Percentiles rank a stretch among this genome's conserved stretches.
These are phyloP conservation scores for Chrysemys picta DNA, from an alignment of 2,113 vertebrate genomes.

Conservation along the genomic window DNA sequence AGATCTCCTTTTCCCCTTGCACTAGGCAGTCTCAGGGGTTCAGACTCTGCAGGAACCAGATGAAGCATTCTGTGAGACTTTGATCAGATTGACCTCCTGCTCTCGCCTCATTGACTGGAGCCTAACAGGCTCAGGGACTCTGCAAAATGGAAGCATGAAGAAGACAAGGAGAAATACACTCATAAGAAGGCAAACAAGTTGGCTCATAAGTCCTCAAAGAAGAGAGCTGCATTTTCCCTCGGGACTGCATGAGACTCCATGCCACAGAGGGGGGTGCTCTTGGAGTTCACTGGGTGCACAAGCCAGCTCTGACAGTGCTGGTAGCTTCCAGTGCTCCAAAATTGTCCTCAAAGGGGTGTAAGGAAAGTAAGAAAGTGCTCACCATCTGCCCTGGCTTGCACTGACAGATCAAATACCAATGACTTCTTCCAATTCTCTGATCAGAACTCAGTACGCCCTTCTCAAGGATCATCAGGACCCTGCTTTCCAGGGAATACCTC, in stretches of 20 bases:
- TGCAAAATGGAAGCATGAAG: not conserved
- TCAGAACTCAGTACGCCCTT: not conserved
- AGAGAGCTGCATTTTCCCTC: not conserved
- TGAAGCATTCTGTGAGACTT: not conserved
- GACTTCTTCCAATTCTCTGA: not conserved
- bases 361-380: not conserved
- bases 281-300: not conserved
- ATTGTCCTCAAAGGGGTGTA: not conserved
- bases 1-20: not conserved
- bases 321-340: not conserved
- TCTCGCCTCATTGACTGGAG: not conserved
- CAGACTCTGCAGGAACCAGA: too few relatives aligned
- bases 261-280: not conserved
- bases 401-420: not conserved
- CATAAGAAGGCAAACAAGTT: not conserved
- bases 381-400: not conserved
- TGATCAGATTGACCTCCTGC: not conserved
- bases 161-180: not conserved
- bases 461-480: not conserved
- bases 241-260: not conserved
- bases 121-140: not conserved
- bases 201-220: not conserved
- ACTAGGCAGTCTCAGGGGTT: not conserved
- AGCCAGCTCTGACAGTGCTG: not conserved
- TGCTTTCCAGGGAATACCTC: not conserved